Base-by-base conservation (phyloP, 2,888 invertebrate species). In the Fragum fragum region DNA sequence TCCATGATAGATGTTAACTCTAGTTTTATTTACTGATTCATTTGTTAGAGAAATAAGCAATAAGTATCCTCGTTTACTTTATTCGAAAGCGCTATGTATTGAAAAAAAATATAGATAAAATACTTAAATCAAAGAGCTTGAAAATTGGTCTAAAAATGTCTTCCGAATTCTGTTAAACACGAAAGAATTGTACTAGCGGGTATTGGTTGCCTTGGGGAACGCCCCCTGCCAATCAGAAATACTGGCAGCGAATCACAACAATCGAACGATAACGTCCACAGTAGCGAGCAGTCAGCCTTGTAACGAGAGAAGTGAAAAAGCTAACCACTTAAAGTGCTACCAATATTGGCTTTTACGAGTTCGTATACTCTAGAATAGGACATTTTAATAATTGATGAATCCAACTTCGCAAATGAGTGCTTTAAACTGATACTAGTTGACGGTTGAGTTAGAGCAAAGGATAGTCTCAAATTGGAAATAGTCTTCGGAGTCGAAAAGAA, bases 371-470 rank as follows among this genome's bases (percentile, higher is more conserved):
- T 29, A 42, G 39, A 61, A 59, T 28, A 42, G 73, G 29, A 73
- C 21, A 73, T 72, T 76, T 76, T 47, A 72, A 73, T 80, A 76
- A 76, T 76, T 80, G 73, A 80, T 76, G 80, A 57, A 71, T 39
- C 23, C 39, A 76, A 59, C 61, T 59, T 71, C 36, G 61, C 71
- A 71, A 55, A 23, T 21, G 71, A 71, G 57, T 71, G 55, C 55
- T 71, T 71, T 71, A 71, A 55, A 71, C 55, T 70, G 53, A 70
- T 71, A 36, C 71, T 55, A 57, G 28, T 71, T 71, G 71, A 55
- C 70, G 71, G 9, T 57, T 71, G 66, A 39, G 21, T 66, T 66
- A 66, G 36, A 66, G 16, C 66, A 26, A 66, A 26, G 66, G 42
- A 66, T 23, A 42, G 47, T 66, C 66, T 36, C 21, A 36, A 66